Evolutionary conservation across 35 echinoderm and acorn worm genomes (phyloP).

Genomic region (Lytechinus pictus): DNA sequence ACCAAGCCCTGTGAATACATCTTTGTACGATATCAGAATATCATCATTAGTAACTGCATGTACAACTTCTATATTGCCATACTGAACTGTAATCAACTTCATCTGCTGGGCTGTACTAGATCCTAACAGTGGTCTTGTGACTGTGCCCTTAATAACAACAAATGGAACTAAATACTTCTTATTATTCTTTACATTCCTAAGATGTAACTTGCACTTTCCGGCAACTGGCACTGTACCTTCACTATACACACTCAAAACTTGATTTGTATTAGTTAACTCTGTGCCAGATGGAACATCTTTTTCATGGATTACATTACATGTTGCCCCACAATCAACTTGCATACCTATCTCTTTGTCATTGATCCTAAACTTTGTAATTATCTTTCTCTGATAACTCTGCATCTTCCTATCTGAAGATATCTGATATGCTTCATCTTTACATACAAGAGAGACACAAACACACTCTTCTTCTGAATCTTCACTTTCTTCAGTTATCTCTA

Average conservation of each 20-base stretch:
- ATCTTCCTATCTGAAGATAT: neutral
- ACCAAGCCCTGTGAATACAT: conserved; percentile 28
- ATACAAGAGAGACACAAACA: neutral
- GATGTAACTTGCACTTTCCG: conserved; percentile 28
- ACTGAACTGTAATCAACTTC: neutral
- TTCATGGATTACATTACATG: conserved; percentile 34
- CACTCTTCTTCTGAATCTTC: conserved; percentile 12
- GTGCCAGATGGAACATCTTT: conserved; percentile 3
- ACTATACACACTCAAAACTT: conserved; percentile 15
- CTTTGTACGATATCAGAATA: conserved; percentile 19
- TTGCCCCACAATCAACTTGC: conserved; percentile 43
- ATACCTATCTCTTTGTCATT: conserved; percentile 23
- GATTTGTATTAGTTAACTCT: conserved; percentile 20
- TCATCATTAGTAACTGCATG: conserved; percentile 12
- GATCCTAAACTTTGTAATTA: neutral
- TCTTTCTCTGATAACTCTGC: neutral
- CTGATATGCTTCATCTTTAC: neutral
- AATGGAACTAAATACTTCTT: conserved; percentile 30
- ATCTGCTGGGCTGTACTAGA: neutral
- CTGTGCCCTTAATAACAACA: neutral
- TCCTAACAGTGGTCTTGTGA: conserved; percentile 19
- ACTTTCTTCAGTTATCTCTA: neutral
- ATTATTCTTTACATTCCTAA: conserved; percentile 32
- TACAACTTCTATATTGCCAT: neutral
- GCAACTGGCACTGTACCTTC: neutral